phyloP scores from a whole-genome alignment of 2,113 vertebrate species.

The Gavia stellata region DNA sequence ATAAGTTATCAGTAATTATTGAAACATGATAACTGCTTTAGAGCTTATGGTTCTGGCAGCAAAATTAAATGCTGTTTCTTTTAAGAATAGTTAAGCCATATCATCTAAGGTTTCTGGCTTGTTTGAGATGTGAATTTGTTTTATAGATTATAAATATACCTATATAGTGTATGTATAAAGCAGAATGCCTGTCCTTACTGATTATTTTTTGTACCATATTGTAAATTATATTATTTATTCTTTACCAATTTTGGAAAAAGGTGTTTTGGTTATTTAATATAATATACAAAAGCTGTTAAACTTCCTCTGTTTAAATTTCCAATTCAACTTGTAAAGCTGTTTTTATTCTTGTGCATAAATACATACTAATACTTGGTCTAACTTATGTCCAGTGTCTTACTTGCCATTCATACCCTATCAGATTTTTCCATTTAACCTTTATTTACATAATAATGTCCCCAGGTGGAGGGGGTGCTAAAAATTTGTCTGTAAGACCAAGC shows the following conservation, averaged over 20 bases:
- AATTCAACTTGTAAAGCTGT: slow-evolving; percentile 81
- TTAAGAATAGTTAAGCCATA: slow-evolving; percentile 81
- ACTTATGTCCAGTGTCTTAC: background rate
- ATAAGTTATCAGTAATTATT: slow-evolving; percentile 44
- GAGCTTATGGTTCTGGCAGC: slow-evolving; percentile 59
- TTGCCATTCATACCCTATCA: background rate
- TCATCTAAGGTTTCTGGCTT: slow-evolving; percentile 75
- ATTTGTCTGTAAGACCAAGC: background rate
- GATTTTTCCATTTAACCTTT: background rate
- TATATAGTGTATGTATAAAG: slow-evolving; percentile 81
- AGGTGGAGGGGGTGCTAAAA: background rate
- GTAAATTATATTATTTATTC: slow-evolving; percentile 89
- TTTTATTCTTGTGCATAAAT: slow-evolving; percentile 85
- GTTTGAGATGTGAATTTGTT: slow-evolving; percentile 82
- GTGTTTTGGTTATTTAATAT: slow-evolving; percentile 87
- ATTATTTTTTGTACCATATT: slow-evolving; percentile 86
- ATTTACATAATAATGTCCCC: background rate
- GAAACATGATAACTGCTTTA: slow-evolving; percentile 52
- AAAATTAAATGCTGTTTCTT: slow-evolving; percentile 68
- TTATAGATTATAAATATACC: slow-evolving; percentile 79
- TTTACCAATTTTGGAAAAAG: slow-evolving; percentile 78
- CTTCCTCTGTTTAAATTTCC: slow-evolving; percentile 77
- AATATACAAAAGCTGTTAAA: slow-evolving; percentile 81
- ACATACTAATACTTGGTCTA: slow-evolving; percentile 82
- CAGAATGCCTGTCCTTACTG: slow-evolving; percentile 78